phyloP scores from a whole-genome alignment of 35 echinoderm and acorn worm genomes.

The Chiridota heheva region DNA sequence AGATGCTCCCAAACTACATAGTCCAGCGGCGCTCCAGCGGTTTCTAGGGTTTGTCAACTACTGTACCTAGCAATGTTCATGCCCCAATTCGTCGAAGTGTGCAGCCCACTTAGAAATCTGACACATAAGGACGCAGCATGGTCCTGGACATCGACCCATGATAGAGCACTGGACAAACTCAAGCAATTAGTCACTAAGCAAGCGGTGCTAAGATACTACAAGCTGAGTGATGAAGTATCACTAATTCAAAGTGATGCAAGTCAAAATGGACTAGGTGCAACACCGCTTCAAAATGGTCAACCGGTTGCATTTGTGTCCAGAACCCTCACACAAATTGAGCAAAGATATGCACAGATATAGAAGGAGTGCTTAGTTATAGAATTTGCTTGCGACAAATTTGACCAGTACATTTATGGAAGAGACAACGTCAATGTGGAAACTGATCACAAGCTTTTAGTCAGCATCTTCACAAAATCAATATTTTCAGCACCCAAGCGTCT shows the following conservation, averaged over 20 bases:
- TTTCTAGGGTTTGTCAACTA: constrained; percentile 15
- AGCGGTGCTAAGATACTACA: constrained; percentile 57
- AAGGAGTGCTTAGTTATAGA: constrained; percentile 23
- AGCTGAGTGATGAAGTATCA: constrained; percentile 60
- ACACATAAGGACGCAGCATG: not conserved
- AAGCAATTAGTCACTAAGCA: constrained; percentile 1
- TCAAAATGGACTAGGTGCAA: constrained; percentile 51
- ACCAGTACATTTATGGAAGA: constrained; percentile 53
- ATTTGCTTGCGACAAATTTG: constrained; percentile 43
- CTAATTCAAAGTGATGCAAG: constrained; percentile 55
- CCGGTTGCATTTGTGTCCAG: constrained; percentile 25
- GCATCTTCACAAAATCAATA: constrained; percentile 60
- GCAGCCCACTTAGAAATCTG: not conserved
- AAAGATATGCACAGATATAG: constrained; percentile 45
- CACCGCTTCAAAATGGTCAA: not conserved
- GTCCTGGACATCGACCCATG: not conserved
- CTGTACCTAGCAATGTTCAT: not conserved
- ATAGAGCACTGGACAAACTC: not conserved
- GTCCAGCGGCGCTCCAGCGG: not conserved
- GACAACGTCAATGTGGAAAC: constrained; percentile 40
- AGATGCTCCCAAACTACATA: constrained; percentile 22
- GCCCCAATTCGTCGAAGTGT: constrained; percentile 1
- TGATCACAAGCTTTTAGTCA: constrained; percentile 69
- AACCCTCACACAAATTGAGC: constrained; percentile 15
- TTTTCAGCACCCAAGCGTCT: constrained; percentile 60